Evolutionary conservation across 2,797 vertebrate genomes (phyloP).

Genomic region (Anisognathus igniventris): DNA sequence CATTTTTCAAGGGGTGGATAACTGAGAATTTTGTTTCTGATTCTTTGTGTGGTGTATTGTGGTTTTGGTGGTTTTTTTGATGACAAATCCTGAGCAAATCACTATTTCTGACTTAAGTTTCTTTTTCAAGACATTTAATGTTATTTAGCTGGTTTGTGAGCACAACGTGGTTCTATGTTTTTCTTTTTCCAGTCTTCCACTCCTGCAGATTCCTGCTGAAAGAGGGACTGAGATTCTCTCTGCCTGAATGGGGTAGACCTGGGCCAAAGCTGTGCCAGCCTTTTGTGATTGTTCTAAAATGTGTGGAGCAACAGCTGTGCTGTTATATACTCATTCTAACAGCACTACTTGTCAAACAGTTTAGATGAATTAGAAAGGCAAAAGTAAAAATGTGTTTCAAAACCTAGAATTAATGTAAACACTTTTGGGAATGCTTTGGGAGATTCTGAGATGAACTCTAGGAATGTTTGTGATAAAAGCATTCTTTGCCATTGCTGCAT

Average conservation of each 20-base stretch:
- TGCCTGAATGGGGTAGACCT: not conserved
- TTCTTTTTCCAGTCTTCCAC: not conserved
- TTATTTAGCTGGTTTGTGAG: not conserved
- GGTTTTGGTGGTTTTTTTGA: not conserved
- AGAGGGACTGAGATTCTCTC: not conserved
- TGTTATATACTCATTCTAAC: not conserved
- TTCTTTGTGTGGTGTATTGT: not conserved
- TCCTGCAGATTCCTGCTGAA: not conserved
- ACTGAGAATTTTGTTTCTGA: not conserved
- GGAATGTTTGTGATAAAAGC: not conserved
- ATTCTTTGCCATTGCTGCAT: not conserved
- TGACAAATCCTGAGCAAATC: not conserved
- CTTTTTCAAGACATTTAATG: not conserved
- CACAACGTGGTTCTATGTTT: fast-evolving
- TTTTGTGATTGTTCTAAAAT: not conserved
- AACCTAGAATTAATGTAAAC: not conserved
- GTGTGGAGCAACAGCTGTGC: not conserved
- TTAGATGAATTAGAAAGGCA: not conserved
- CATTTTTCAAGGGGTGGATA: not conserved
- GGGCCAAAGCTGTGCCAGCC: not conserved
- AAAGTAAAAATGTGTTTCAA: not conserved
- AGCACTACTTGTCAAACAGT: not conserved
- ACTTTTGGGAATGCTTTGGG: not conserved
- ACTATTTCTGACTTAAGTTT: not conserved
- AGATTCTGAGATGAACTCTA: not conserved